A percentile compares a stretch with the other conserved stretches of the same genome.
Evolutionary conservation across 2,113 vertebrate genomes (phyloP).

Genomic region (Geococcyx californianus): DNA sequence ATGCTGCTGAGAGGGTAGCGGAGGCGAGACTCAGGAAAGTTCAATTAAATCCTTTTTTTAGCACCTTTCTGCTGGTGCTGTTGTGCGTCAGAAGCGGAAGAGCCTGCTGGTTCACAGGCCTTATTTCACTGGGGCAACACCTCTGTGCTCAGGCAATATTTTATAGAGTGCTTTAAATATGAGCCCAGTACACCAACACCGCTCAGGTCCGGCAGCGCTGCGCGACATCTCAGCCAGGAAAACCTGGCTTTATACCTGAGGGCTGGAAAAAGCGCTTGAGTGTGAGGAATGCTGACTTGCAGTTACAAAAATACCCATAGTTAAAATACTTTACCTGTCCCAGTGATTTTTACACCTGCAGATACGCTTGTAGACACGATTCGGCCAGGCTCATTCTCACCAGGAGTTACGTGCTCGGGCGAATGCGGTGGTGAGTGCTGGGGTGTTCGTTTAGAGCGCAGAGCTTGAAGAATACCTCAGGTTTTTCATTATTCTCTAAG

Average conservation of each 20-base stretch:
- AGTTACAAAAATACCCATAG: background rate
- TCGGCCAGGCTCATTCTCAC: background rate
- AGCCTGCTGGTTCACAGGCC: accelerated
- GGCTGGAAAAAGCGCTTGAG: background rate
- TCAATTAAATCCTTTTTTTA: background rate
- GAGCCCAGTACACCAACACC: background rate
- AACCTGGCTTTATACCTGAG: background rate
- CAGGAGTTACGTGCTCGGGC: background rate
- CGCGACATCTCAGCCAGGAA: background rate
- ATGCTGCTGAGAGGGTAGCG: background rate
- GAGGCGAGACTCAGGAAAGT: background rate
- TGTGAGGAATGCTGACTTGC: background rate
- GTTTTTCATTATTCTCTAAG: background rate
- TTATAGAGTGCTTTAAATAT: background rate
- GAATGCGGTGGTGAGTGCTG: background rate
- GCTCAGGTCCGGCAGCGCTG: background rate
- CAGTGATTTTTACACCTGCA: background rate
- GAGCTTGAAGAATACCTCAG: background rate
- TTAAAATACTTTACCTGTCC: background rate
- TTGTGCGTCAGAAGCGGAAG: background rate
- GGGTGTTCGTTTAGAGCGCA: background rate
- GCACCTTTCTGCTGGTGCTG: background rate
- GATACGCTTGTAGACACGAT: background rate
- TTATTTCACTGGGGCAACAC: background rate
- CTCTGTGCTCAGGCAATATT: background rate